Percentiles rank a stretch among this genome's conserved stretches.
Evolutionary conservation across 2,888 invertebrate genomes (phyloP).

Genomic region (Meandrusa payeni): DNA sequence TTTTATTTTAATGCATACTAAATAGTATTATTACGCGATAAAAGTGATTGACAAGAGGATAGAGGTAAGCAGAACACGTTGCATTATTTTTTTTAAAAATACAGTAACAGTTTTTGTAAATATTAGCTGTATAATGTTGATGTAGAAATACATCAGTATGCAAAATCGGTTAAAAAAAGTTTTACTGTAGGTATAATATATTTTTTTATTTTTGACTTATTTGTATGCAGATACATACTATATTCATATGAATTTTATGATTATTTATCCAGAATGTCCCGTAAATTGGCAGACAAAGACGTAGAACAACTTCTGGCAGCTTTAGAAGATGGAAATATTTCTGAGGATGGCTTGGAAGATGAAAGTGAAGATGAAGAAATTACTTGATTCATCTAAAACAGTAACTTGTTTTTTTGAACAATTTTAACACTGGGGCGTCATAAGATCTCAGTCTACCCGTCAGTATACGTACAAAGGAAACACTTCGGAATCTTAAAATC

Average conservation of each 20-base stretch:
- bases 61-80: constrained; percentile 26
- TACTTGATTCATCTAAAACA: too few relatives aligned
- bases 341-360: constrained; percentile 32
- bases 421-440: too few relatives aligned
- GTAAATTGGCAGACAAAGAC: constrained; percentile 29
- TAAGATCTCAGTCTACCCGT: too few relatives aligned
- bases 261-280: constrained; percentile 30
- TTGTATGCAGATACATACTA: constrained; percentile 25
- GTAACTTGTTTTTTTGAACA: too few relatives aligned
- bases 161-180: constrained; percentile 27
- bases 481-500: too few relatives aligned
- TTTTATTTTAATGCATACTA: constrained; percentile 25
- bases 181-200: constrained; percentile 22
- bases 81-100: constrained; percentile 23
- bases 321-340: constrained; percentile 33
- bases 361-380: constrained; percentile 24
- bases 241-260: too few relatives aligned
- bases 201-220: constrained; percentile 25
- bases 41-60: constrained; percentile 27
- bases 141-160: constrained; percentile 31
- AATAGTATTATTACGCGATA: constrained; percentile 25
- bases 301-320: constrained; percentile 28
- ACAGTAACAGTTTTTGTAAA: constrained; percentile 29
- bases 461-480: too few relatives aligned
- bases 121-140: constrained; percentile 28